Percentiles rank a stretch among this genome's conserved stretches.
These are phyloP conservation scores for Onchidella celtica DNA, from an alignment of 2,888 invertebrate species.

Conservation along the genomic window DNA sequence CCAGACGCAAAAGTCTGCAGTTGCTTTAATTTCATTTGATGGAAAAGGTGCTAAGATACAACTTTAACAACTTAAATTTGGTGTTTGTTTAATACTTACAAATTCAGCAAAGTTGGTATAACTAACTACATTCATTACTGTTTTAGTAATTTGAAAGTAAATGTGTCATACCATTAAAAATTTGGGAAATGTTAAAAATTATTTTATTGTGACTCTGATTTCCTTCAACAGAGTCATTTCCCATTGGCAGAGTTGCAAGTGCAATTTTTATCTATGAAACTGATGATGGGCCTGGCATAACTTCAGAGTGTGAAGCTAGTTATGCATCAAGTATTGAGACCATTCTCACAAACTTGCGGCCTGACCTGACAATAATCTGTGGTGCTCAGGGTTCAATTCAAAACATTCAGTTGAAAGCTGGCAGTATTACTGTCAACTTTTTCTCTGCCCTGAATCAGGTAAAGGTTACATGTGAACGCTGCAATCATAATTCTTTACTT, in stretches of 20 bases:
- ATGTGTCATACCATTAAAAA: too few species aligned
- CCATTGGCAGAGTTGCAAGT: background rate
- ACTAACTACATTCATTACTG: too few species aligned
- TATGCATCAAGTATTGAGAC: background rate
- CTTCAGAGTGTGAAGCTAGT: background rate
- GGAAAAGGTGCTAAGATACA: too few species aligned
- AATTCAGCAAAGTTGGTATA: too few species aligned
- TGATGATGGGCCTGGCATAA: background rate
- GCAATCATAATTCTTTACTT: too few species aligned
- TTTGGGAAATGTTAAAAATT: too few species aligned
- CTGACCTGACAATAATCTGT: conserved; percentile 15
- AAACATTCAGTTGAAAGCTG: background rate
- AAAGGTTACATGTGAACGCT: background rate
- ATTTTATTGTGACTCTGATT: too few species aligned
- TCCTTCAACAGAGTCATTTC: background rate
- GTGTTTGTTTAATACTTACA: too few species aligned
- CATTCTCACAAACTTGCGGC: background rate
- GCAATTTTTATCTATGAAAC: background rate
- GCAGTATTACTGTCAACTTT: background rate
- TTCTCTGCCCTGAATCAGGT: background rate
- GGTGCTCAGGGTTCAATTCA: background rate
- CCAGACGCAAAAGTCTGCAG: too few species aligned
- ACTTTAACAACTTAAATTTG: too few species aligned
- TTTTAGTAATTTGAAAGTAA: too few species aligned
- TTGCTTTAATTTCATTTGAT: too few species aligned